These are phyloP conservation scores for Clitarchus hookeri DNA, from an alignment of 2,888 invertebrate genomes.

Conservation along the genomic window DNA sequence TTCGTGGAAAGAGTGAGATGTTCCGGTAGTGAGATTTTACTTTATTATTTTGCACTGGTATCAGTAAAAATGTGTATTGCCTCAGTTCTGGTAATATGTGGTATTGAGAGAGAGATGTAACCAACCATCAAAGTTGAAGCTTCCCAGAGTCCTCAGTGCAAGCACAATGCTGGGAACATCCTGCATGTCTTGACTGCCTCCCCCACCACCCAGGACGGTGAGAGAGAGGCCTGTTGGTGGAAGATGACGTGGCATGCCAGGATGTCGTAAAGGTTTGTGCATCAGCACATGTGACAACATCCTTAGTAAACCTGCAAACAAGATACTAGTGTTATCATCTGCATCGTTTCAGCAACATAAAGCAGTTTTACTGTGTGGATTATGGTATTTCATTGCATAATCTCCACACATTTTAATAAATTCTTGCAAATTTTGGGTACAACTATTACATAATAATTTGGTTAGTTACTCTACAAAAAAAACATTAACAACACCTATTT, in stretches of 20 bases:
- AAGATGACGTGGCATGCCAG: constrained; percentile 72
- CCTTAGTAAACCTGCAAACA: constrained; percentile 68
- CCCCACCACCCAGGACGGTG: neutral
- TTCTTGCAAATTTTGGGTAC: too few species aligned
- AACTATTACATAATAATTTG: too few species aligned
- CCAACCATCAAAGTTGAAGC: constrained; percentile 79
- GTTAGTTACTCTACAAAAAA: too few species aligned
- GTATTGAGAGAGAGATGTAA: too few species aligned
- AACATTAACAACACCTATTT: too few species aligned
- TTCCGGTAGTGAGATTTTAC: too few species aligned
- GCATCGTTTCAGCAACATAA: too few species aligned
- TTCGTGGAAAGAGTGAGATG: too few species aligned
- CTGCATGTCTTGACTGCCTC: constrained; percentile 58
- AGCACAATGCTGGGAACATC: constrained; percentile 87
- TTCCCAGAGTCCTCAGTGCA: constrained; percentile 90
- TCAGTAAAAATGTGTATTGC: too few species aligned
- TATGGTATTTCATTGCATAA: neutral
- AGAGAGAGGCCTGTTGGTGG: constrained; percentile 30
- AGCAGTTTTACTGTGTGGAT: too few species aligned
- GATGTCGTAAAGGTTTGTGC: constrained; percentile 82
- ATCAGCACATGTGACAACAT: constrained; percentile 90
- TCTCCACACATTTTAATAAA: neutral
- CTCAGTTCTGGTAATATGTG: too few species aligned
- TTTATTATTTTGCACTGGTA: too few species aligned
- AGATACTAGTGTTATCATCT: constrained; percentile 1